phyloP scores from a whole-genome alignment of 2,113 vertebrate species.

The Solenodon paradoxus region DNA sequence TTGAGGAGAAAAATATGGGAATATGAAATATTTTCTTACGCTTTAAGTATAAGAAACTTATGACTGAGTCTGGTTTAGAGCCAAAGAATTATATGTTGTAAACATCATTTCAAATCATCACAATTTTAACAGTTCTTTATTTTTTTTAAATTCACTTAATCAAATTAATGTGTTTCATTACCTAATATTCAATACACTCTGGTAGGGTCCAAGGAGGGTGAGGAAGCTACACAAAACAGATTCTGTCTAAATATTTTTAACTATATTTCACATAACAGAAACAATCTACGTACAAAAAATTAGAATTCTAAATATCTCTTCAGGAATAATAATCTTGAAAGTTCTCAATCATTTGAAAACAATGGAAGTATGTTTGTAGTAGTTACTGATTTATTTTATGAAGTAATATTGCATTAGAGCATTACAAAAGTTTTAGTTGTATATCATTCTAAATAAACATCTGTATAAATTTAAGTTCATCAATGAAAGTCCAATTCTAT shows the following conservation, averaged over 20 bases:
- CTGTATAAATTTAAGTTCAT: too few species aligned
- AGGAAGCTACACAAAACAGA: not conserved
- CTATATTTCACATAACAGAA: not conserved
- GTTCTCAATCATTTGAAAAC: not conserved
- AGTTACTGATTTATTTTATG: too few species aligned
- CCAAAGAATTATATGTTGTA: too few species aligned
- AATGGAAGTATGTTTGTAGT: not conserved
- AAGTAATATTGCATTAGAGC: too few species aligned
- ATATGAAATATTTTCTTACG: not conserved
- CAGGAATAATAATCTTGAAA: not conserved
- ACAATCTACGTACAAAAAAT: not conserved
- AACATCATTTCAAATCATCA: too few species aligned
- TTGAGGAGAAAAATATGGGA: not conserved
- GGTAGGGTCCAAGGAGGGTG: not conserved
- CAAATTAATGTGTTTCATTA: not conserved
- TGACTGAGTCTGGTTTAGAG: not conserved
- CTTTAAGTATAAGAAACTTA: not conserved
- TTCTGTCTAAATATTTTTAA: not conserved
- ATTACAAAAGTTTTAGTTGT: too few species aligned
- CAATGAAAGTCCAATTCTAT: too few species aligned
- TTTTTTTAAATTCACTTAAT: not conserved
- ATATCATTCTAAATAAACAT: too few species aligned
- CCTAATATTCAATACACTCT: not conserved
- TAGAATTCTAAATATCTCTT: not conserved
- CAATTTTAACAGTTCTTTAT: too few species aligned